Conservation (phyloP, 2,113 vertebrate genomes). For the Dicerorhinus sumatrensis region DNA sequence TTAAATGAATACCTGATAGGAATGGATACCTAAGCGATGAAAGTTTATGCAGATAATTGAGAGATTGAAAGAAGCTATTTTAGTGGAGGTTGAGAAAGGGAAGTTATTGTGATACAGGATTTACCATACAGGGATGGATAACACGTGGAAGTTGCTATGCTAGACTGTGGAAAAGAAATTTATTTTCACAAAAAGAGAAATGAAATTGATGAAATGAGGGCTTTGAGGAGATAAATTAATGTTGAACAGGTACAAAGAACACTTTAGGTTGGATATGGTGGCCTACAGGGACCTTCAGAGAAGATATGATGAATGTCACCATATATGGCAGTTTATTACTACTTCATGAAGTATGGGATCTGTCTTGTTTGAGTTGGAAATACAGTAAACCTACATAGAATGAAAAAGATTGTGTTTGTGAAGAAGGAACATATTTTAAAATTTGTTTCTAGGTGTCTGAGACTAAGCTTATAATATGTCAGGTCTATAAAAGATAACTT, state of each 20-base stretch:
- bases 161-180: neutral
- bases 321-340: neutral
- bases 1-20: neutral
- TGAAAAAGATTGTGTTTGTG: conserved; percentile 24
- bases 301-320: neutral
- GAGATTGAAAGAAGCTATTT: neutral
- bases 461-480: conserved; percentile 17
- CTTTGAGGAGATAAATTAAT: neutral
- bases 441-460: conserved; percentile 39
- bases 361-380: neutral
- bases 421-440: conserved; percentile 46
- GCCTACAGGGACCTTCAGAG: neutral
- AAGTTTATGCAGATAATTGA: neutral
- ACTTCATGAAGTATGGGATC: neutral
- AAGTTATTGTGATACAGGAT: neutral
- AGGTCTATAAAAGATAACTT: conserved; percentile 41
- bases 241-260: neutral
- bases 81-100: neutral
- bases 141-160: neutral
- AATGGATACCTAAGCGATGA: neutral
- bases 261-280: neutral
- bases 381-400: neutral
- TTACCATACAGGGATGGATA: neutral
- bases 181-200: conserved; percentile 40
- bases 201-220: conserved; percentile 1